Evolutionary conservation across 2,113 vertebrate species (phyloP), one percentile per base, ranked within the genome.

Genomic region (Corynorhinus townsendii): DNA sequence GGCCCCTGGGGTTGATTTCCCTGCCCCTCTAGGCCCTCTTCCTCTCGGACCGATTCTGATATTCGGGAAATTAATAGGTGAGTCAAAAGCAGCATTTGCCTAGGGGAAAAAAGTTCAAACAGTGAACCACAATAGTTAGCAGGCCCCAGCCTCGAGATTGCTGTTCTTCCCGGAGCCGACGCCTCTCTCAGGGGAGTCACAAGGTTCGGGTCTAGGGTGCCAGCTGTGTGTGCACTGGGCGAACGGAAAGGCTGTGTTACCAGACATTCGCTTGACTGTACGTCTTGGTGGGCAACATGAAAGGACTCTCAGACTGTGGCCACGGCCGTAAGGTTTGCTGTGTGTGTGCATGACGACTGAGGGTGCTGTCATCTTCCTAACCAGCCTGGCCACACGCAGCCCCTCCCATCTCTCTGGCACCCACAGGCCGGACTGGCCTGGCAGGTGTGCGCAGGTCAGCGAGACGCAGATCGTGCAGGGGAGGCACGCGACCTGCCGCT

Each of bases 41-140:
- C n/a, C 16, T 80, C 40, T 17, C 2, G 5, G 3, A 20, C 2
- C 26, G 38, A 64, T 80, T 56, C 64, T 75, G 35, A 59, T 43
- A 47, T 15, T 38, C 2, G 62, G 59, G 54, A 90, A 79, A 62
- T 79, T 75, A 76, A 93, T 71, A 43, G 59, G 15, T 22, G 38
- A 85, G 22, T 71, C 12, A 66, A 81, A 17, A 64, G 22, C 33
- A 66, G 15, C 84, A 45, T 77, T 86, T 79, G 24, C 38, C 28
- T 73, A 68, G 75, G 79, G 73, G 76, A 83, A 75, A 80, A 83
- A 59, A 89, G 73, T 79, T 20, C 68, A 86, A 86, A 45, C 28
- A 47, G 11, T 43, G 33, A 71, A 76, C 33, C 66, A 28, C 0
- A 15, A 22, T 9, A 69, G 40, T 8, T 56, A 73, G n/a, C 19